Evolutionary conservation across 2,113 vertebrate species (phyloP), one percentile per base, ranked within the genome.

Genomic region (Meleagris gallopavo): DNA sequence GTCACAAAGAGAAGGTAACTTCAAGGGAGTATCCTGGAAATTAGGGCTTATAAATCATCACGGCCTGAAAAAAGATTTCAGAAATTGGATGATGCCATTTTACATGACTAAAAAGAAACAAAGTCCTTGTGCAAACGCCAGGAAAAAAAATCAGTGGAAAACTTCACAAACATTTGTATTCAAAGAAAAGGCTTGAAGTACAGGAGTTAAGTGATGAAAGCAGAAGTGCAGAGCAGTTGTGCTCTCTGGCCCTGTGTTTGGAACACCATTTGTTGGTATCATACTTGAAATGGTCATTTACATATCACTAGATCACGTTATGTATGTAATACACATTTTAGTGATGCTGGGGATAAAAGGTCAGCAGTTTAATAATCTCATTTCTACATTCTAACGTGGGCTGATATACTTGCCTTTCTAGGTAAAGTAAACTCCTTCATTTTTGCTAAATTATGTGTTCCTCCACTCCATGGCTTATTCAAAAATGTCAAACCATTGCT

Each of bases 1-100:
- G 95, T 95, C 94, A 96, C 80, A 93, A 92, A 95, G 32, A 83
- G 78, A 94, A 95, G 93, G 93, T 93, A 93, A 93, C 94, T 97
- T 97, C 90, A 97, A 97, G 96, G 86, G 87, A 95, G 84, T 96
- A 95, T 91, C 91, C 95, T 92, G 95, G 91, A 96, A 97, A 96
- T 96, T 77, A 89, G 70, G 80, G 76, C 30, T 89, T 95, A 95
- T 95, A 97, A 97, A 96, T 95, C 83, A 96, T 77, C 86, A 50
- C 17, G 43, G 20, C 48, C 64, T 90, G 87, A 96, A 97, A 95
- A 94, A 94, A 93, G 65, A 92, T 91, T 94, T 96, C 79, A 81
- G 71, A 80, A 95, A 89, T 86, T 96, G 93, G 94, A 96, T 96
- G 96, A 97, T 91, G 91, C 91, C 90, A 93, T 92, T 95, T 96